A percentile compares a stretch with the other conserved stretches of the same genome.
Evolutionary conservation across 2,888 invertebrate species (phyloP).

Genomic region (Drosophila testacea): DNA sequence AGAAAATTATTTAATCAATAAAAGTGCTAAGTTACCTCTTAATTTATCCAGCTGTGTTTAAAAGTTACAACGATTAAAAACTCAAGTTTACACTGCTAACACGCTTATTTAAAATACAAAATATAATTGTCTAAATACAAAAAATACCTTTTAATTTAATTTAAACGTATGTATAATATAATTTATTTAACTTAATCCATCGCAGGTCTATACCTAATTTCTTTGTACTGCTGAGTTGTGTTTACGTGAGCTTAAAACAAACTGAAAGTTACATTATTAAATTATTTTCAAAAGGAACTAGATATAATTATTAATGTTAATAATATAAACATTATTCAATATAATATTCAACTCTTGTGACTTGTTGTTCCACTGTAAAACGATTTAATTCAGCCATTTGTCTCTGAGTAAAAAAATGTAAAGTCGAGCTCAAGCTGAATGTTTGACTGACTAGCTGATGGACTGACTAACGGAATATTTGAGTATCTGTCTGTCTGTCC

Average conservation of each 20-base stretch:
- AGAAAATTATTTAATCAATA: neutral
- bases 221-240: neutral
- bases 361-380: constrained; percentile 8
- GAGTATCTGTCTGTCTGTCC: constrained; percentile 31
- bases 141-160: too few relatives aligned
- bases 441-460: constrained; percentile 24
- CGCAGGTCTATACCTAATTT: neutral
- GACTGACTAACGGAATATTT: constrained; percentile 56
- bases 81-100: too few relatives aligned
- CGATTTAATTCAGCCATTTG: neutral
- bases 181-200: too few relatives aligned
- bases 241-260: neutral
- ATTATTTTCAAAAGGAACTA: neutral
- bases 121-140: too few relatives aligned
- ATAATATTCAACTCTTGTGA: too few relatives aligned
- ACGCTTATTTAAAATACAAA: too few relatives aligned
- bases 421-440: constrained; percentile 18
- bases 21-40: neutral
- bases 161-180: too few relatives aligned
- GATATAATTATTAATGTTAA: too few relatives aligned
- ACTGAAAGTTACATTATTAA: neutral
- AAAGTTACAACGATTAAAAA: too few relatives aligned
- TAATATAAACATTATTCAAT: too few relatives aligned
- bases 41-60: too few relatives aligned
- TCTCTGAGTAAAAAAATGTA: neutral